Evolutionary conservation across 1,140 invertebrate species (phyloP), one percentile per base, ranked within the genome.

Genomic region (Anoplophora glabripennis): DNA sequence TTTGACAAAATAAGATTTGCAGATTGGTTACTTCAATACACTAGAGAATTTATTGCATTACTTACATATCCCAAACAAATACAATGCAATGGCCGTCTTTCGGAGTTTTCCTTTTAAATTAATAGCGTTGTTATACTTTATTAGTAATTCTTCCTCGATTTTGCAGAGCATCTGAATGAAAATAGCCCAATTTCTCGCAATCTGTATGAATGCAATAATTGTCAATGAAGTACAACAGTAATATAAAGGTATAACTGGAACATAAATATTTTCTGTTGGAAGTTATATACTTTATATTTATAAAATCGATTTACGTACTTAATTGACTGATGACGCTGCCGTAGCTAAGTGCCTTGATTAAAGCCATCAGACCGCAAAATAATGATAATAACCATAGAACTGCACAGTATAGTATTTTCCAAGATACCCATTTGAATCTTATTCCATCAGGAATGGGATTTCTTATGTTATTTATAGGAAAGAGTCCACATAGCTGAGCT

Each of bases 361-460:
- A 28, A 2, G 21, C 21, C 21, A 28, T 3, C 21, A 28, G 5
- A 28, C 21, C 21, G 5, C 21, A 28, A 5, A 28, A 28, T 28
- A 28, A n/a, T n/a, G 21, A 28, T 28, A 28, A 28, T 28, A 28
- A 28, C 21, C 2, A 2, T 28, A 28, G 2, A 28, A 28, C 5
- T 28, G 5, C 21, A 28, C 3, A 28, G 5, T 28, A 28, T 28
- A 28, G 21, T 34, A 54, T 8, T 55, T 48, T 60, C 52, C 52
- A 60, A 3, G 58, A 55, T 21, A 44, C 38, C 51, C 53, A 60
- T 37, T 12, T 48, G 36, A 60, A 54, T 21, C 41, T n/a, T 1
- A 60, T 9, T 36, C 52, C 40, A 10, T 47, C 21, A 9, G 51
- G 44, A n/a, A 38, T 44, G 8, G 18, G 17, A 8, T 34, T 34